Evolutionary conservation across 30 jellyfish, hydroid and myxozoan genomes (phyloP), one percentile per base, ranked within the genome.

Genomic region (Euphysa ruthae): DNA sequence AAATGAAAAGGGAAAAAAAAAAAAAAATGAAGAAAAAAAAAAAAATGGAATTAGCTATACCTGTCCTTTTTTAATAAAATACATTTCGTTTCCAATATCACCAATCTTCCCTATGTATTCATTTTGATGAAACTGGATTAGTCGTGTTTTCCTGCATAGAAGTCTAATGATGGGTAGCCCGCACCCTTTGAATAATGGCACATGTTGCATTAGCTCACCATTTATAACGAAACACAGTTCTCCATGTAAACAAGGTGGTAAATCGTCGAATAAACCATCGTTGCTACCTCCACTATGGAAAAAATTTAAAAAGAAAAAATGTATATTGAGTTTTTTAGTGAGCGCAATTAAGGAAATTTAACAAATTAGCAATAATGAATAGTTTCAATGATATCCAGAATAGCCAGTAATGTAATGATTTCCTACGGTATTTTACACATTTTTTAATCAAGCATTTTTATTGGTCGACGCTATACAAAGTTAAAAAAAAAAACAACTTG

Each of bases 201-300:
- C 65, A 25, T 43, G 44, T 20, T 35, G 51, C 42, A 82, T 51
- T 22, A 29, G 29, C 12, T 66, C 94, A 26, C 94, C 94, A 63
- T 61, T 74, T 70, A 82, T 60, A 4, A 65, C 68, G 42, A 43
- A 24, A 57, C 79, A 82, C 28, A 82, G 1, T 51, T 82, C 94
- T 0, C 80, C 92, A 26, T 78, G 70, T 32, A 82, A 21, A 30
- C 94, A 82, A 30, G 63, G 73, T 25, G 94, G 94, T 69, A 74
- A 6, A 32, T 65, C 74, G 69, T 31, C 31, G 32, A 82, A 57
- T 23, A 73, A 31, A 3, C 80, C 34, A n/a, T 29, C 72, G 27
- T 46, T 58, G 21, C 64, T 60, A 10, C 56, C 19, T 4, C 94
- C 91, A 49, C 94, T 82, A 55, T n/a, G n/a, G n/a, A n/a, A n/a